Base-by-base conservation (phyloP, 2,888 invertebrate species). In the Eristalis intricaria region DNA sequence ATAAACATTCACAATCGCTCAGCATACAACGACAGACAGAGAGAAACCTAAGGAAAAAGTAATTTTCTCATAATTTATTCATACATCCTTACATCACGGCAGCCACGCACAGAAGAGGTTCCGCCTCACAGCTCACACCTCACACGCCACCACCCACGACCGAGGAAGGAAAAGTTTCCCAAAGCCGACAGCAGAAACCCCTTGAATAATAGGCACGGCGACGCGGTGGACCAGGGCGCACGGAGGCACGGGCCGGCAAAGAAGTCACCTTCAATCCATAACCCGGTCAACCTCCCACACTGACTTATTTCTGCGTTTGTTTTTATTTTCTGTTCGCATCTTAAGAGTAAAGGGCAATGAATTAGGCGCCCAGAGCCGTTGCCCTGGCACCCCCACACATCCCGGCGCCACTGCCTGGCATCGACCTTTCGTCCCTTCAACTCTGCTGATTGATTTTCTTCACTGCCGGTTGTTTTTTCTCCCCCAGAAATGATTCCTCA, bases 61-160 rank as follows among this genome's bases (percentile, higher is more conserved):
- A 61, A 61, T 61, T 68, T 76, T 69, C n/a, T 35, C 61, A 38
- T 76, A 61, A 76, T 68, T 68, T 76, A 76, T 76, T 68, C 68
- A 61, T 61, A 32, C 61, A 68, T 61, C 50, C 50, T 50, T 50
- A 69, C 13, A 70, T 70, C 35, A 26, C 58, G 19, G 13, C 35
- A 58, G 23, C 56, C 35, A 75, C 65, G 65, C 74, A 65, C 56
- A 65, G 38, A 38, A 13, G 38, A 38, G 38, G 38, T 32, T 32
- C 32, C 32, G 32, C 32, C 10, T 32, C 8, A 32, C 10, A 7
- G 5, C 32, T 32, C 32, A 32, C 32, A 32, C 32, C 32, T 32
- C 32, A 32, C 32, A 32, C 8, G 32, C 32, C 32, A 0, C 32
- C 32, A 8, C 38, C 13, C 38, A 19, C 43, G 4, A 1, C 50